Conservation (phyloP, 2,113 vertebrate species). For the Terrapene triunguis region DNA sequence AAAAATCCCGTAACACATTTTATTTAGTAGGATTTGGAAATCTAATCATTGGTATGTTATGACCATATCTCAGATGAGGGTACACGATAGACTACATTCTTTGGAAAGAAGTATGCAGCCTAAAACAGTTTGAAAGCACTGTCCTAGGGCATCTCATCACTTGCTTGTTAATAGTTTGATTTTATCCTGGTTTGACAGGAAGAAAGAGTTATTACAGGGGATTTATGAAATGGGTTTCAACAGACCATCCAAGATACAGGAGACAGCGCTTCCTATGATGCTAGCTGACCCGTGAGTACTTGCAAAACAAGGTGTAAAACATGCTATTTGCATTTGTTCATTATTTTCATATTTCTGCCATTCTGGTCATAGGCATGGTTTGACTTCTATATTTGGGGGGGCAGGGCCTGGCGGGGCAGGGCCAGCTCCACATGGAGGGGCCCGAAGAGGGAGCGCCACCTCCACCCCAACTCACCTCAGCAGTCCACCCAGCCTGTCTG, state of each 20-base stretch:
- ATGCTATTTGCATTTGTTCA: not conserved
- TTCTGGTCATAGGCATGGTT: not conserved
- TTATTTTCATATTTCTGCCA: not conserved
- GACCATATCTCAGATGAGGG: not conserved
- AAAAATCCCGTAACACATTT: not conserved
- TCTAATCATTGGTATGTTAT: not conserved
- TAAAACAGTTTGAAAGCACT: not conserved
- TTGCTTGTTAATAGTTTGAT: not conserved
- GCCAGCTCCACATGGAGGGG: no score
- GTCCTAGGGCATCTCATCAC: not conserved
- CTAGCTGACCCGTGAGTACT: conserved; percentile 83
- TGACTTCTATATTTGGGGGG: no score
- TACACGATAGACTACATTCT: not conserved
- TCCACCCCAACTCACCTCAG: no score
- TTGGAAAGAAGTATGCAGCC: not conserved
- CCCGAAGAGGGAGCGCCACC: no score
- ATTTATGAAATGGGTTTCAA: conserved; percentile 84
- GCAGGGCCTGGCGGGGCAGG: no score
- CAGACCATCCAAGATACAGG: conserved; percentile 84
- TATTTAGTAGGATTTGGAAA: not conserved
- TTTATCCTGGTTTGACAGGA: conserved; percentile 66
- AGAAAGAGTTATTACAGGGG: conserved; percentile 74
- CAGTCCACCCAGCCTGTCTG: no score
- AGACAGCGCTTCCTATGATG: conserved; percentile 82
- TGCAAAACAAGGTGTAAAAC: not conserved